A percentile compares a stretch with the other conserved stretches of the same genome.
phyloP scores from a whole-genome alignment of 2,113 vertebrate species.

The Dendrocopos noguchii region DNA sequence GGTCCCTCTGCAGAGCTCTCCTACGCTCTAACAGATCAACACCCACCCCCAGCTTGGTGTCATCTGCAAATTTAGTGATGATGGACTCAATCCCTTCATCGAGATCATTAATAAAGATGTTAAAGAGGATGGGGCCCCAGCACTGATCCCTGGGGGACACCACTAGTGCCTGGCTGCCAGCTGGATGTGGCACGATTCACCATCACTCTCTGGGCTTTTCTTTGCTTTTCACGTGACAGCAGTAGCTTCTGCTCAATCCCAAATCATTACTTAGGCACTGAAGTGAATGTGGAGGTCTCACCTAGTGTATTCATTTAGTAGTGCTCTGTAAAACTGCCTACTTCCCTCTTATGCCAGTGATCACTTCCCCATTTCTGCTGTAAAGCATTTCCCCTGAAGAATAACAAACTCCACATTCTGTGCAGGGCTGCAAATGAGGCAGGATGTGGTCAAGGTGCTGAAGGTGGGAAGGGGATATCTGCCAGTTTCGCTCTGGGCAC shows the following conservation, averaged over 20 bases:
- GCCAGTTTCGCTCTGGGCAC: background rate
- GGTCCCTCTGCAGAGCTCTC: too few relatives aligned
- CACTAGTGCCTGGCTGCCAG: too few relatives aligned
- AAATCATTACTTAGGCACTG: background rate
- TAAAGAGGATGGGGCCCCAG: too few relatives aligned
- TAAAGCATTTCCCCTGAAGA: background rate
- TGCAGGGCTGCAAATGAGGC: background rate
- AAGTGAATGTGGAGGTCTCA: background rate
- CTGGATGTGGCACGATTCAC: too few relatives aligned
- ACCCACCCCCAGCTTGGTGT: too few relatives aligned
- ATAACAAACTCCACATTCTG: background rate
- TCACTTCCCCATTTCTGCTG: background rate
- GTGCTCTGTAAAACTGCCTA: background rate
- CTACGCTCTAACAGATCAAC: too few relatives aligned
- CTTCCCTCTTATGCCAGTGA: background rate
- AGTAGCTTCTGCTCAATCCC: background rate
- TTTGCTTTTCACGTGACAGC: background rate
- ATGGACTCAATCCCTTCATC: too few relatives aligned
- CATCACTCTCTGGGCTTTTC: too few relatives aligned
- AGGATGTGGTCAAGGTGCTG: rapidly evolving
- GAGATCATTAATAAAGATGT: too few relatives aligned
- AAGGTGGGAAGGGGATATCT: background rate
- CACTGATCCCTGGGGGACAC: too few relatives aligned
- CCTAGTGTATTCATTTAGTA: background rate
- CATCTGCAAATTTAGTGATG: too few relatives aligned